phyloP scores from a whole-genome alignment of 2,888 invertebrate species.

The Dasypogon diadema region DNA sequence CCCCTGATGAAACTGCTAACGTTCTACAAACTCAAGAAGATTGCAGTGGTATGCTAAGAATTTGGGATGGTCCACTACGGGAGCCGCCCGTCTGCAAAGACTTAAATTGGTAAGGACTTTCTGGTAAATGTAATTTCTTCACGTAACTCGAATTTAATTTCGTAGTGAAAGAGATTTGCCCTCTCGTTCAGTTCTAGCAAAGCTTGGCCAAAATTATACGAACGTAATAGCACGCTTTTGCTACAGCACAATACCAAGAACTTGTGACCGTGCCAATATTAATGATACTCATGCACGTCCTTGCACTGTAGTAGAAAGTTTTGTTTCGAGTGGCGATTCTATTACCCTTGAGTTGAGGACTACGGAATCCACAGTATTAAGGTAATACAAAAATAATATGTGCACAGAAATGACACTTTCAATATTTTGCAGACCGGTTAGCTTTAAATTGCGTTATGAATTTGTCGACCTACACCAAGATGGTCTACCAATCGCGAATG shows the following conservation, averaged over 20 bases:
- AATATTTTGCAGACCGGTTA: conserved; percentile 77
- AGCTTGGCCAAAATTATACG: conserved; percentile 76
- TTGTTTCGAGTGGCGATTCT: conserved; percentile 83
- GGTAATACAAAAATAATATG: background rate
- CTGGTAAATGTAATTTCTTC: conserved; percentile 24
- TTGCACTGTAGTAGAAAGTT: conserved; percentile 85
- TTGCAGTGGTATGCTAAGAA: conserved; percentile 85
- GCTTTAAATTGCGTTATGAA: conserved; percentile 88
- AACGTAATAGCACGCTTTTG: conserved; percentile 85
- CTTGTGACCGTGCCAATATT: conserved; percentile 85
- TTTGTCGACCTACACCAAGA: conserved; percentile 90
- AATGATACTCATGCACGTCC: conserved; percentile 74
- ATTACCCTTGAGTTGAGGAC: conserved; percentile 83
- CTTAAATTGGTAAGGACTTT: conserved; percentile 78
- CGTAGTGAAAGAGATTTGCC: conserved; percentile 67
- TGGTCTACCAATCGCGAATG: conserved; percentile 81
- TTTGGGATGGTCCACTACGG: conserved; percentile 88
- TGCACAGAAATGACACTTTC: background rate
- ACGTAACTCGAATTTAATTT: background rate
- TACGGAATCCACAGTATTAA: conserved; percentile 78
- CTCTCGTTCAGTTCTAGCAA: conserved; percentile 64
- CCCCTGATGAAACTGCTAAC: conserved; percentile 64
- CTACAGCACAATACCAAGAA: conserved; percentile 83
- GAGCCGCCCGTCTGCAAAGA: conserved; percentile 83
- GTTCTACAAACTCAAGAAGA: conserved; percentile 75